A percentile compares a stretch with the other conserved stretches of the same genome.
These are phyloP conservation scores for Notodonta ziczac DNA, from an alignment of 2,888 invertebrate species.

Conservation along the genomic window DNA sequence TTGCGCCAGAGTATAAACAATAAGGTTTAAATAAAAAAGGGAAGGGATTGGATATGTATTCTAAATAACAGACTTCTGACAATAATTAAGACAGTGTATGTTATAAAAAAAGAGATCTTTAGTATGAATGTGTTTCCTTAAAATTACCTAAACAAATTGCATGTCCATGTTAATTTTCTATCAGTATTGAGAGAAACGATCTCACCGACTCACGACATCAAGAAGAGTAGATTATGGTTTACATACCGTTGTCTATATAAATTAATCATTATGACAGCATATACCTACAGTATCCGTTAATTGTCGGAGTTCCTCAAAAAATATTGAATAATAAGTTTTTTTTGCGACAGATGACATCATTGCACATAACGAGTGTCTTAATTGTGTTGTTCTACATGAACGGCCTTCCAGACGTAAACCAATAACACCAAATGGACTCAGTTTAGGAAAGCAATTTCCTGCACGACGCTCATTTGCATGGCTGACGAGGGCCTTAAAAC, in stretches of 20 bases:
- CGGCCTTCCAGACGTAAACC: constrained; percentile 18
- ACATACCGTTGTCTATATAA: no score
- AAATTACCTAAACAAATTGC: no score
- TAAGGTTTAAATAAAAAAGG: background rate
- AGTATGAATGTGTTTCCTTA: no score
- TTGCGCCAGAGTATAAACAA: background rate
- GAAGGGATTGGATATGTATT: no score
- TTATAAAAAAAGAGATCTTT: no score
- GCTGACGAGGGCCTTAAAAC: constrained; percentile 51
- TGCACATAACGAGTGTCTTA: constrained; percentile 35
- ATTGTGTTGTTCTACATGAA: constrained; percentile 27
- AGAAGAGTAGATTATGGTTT: no score
- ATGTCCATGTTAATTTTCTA: no score
- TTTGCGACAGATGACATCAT: constrained; percentile 44
- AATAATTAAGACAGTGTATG: no score
- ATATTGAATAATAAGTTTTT: constrained; percentile 17
- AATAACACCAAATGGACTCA: constrained; percentile 19
- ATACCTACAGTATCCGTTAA: constrained; percentile 10
- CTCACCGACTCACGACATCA: no score
- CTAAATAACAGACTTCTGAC: no score
- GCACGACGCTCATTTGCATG: constrained; percentile 52
- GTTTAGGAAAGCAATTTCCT: constrained; percentile 24
- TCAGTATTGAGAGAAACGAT: no score
- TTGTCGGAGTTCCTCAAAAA: constrained; percentile 6
- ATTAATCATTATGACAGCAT: no score